Evolutionary conservation across 2,113 vertebrate genomes (phyloP).

Genomic region (Trematocara nigrifrons): DNA sequence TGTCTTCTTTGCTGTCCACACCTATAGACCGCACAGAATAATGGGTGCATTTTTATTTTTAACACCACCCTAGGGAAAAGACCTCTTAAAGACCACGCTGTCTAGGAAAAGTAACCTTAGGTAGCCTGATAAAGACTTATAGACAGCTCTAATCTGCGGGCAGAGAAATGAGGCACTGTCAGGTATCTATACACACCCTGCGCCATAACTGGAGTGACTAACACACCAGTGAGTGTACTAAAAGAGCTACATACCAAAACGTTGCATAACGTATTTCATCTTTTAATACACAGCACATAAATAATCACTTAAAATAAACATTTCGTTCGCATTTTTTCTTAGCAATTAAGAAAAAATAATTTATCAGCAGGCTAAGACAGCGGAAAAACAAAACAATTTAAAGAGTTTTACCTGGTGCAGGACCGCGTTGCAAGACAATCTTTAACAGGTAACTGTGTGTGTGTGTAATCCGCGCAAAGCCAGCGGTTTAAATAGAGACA

Average conservation of each 20-base stretch:
- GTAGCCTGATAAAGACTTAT: neutral
- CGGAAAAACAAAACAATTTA: neutral
- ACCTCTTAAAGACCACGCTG: neutral
- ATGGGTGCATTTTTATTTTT: neutral
- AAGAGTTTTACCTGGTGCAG: constrained; percentile 44
- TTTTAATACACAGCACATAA: neutral
- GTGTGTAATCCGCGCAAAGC: constrained; percentile 5
- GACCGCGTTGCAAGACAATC: neutral
- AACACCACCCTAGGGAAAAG: neutral
- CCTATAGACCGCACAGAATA: neutral
- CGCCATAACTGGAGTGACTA: neutral
- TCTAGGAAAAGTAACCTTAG: neutral
- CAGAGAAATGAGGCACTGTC: neutral
- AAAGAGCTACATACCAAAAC: neutral
- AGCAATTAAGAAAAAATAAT: neutral
- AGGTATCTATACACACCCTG: neutral
- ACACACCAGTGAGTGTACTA: neutral
- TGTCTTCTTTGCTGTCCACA: neutral
- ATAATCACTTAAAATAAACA: neutral
- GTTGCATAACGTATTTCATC: neutral
- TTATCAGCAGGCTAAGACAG: neutral
- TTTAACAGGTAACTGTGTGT: constrained; percentile 13
- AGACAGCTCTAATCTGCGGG: neutral
- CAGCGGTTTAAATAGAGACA: constrained; percentile 62
- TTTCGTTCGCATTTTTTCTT: neutral